phyloP scores from a whole-genome alignment of 2,113 vertebrate genomes.

The Tor tambroides region DNA sequence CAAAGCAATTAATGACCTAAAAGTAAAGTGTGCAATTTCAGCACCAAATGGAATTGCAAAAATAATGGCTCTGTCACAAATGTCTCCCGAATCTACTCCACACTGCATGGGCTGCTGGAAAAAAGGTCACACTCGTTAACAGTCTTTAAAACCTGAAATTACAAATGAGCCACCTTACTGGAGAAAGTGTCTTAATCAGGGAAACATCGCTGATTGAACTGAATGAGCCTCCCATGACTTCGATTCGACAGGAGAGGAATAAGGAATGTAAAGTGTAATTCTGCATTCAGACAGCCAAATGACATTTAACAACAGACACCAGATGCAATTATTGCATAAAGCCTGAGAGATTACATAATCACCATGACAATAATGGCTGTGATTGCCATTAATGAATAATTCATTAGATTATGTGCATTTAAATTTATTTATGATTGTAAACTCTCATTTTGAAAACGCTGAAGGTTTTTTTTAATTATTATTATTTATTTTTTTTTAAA shows the following conservation, averaged over 20 bases:
- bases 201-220: background rate
- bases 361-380: constrained; percentile 29
- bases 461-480: background rate
- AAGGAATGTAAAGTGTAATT: background rate
- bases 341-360: constrained; percentile 27
- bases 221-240: background rate
- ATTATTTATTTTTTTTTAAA: background rate
- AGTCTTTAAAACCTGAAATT: background rate
- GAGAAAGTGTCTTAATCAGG: background rate
- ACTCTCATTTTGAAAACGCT: background rate
- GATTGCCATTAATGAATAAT: constrained; percentile 35
- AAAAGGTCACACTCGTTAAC: background rate
- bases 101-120: background rate
- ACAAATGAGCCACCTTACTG: background rate
- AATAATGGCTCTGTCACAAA: background rate
- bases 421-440: background rate
- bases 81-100: background rate
- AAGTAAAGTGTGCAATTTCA: background rate
- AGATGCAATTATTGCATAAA: constrained; percentile 15
- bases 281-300: constrained; percentile 4
- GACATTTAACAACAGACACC: constrained; percentile 6
- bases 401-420: constrained; percentile 5
- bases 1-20: background rate
- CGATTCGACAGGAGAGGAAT: background rate
- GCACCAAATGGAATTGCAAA: background rate